These are phyloP conservation scores for Tenthredo amoena DNA, from an alignment of 2,888 invertebrate genomes.

Conservation along the genomic window DNA sequence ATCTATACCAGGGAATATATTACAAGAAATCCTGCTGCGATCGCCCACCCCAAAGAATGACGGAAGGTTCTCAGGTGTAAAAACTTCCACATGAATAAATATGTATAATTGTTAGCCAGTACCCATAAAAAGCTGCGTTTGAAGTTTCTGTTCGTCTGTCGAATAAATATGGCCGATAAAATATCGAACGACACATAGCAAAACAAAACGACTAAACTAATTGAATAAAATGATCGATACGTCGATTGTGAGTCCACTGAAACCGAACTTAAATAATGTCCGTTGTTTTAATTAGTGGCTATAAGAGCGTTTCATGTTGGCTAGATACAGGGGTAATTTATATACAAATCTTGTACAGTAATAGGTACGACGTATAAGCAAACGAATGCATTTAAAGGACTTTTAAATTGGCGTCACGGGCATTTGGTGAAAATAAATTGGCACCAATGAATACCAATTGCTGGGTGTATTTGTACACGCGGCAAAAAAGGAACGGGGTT, in stretches of 20 bases:
- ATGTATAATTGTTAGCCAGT: constrained; percentile 15
- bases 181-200: neutral
- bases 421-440: constrained; percentile 65
- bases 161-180: constrained; percentile 6
- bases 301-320: neutral
- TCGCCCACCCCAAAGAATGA: neutral
- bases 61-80: constrained; percentile 43
- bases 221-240: neutral
- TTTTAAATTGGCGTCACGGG: constrained; percentile 53
- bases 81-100: constrained; percentile 44
- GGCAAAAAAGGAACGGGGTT: neutral
- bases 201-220: neutral
- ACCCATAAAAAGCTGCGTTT: neutral
- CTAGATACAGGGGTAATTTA: neutral
- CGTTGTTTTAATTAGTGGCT: neutral
- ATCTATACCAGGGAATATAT: neutral
- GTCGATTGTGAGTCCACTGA: neutral
- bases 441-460: constrained; percentile 69
- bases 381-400: constrained; percentile 42
- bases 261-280: neutral
- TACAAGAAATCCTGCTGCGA: neutral
- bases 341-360: constrained; percentile 30
- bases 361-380: neutral
- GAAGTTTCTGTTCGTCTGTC: neutral
- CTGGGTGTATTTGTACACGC: constrained; percentile 30